Evolutionary conservation across 2,888 invertebrate genomes (phyloP), one percentile per base, ranked within the genome.

Genomic region (Orchestes rusci): DNA sequence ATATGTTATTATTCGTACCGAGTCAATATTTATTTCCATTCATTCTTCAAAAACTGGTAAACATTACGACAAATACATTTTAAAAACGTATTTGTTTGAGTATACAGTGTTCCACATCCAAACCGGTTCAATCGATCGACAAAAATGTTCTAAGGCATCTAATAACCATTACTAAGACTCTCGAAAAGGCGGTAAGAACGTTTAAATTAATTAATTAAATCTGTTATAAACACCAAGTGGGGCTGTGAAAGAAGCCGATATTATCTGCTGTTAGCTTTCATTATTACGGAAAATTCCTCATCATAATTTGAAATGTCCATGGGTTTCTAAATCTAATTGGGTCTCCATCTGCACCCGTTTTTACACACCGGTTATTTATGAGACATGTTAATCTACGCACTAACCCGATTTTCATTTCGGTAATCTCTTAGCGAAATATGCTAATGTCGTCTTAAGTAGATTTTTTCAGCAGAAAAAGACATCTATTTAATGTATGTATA

Each of bases 141-240:
- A n/a, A n/a, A n/a, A n/a, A n/a, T n/a, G n/a, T n/a, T n/a, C n/a
- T n/a, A n/a, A n/a, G n/a, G n/a, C n/a, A n/a, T n/a, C n/a, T n/a
- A n/a, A 40, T 31, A 41, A 30, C 41, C 35, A 29, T 27, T 33
- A 34, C 34, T 27, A 28, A 35, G 28, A 28, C 27, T 18, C 4
- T 19, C 3, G 20, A 65, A 67, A 67, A 66, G 60, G 62, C 61
- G 62, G 60, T 59, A 59, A 61, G 64, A 61, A 61, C 63, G 63
- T 59, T 64, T 61, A 64, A 68, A 68, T 68, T 68, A 68, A 68
- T 68, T 68, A 67, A 68, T 68, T 68, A 68, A 67, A 67, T 66
- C 66, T 64, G 64, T 63, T 65, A 65, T 67, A 68, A 67, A 68
- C 66, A 65, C 61, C 64, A 60, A 64, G 62, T 64, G 62, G 62